Base-by-base conservation (phyloP, 2,888 invertebrate genomes). In the Cistogaster globosa region DNA sequence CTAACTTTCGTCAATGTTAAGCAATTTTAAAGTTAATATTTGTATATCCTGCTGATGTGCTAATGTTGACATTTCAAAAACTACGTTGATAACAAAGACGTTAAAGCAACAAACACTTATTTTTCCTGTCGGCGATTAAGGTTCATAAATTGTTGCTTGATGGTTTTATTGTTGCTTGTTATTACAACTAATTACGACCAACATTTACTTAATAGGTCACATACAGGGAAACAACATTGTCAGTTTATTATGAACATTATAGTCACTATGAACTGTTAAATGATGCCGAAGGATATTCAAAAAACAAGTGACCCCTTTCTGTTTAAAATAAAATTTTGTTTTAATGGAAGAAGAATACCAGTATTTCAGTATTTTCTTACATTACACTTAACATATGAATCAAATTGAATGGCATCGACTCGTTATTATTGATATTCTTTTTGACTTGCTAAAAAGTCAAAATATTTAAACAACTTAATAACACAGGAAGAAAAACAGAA, bases 181-280 rank as follows among this genome's bases (percentile, higher is more conserved):
- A 85, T 85, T 82, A 67, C 78, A 85, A 75, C 82, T 71, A 85
- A 85, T 85, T 85, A 75, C 69, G 57, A 69, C 42, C 22, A 18
- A 58, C 68, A 68, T 84, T 85, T 51, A 75, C 48, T 71, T 84
- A 75, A 80, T 80, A 53, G 60, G 32, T 38, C 45, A 51, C 62
- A 22, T 79, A 82, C 55, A 71, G 48, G 18, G 55, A n/a, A 57
- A 60, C 42, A 58, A 51, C 65, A 77, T 65, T 77, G 62, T 58
- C 12, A 58, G 57, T 63, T 58, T 65, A 85, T 75, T 69, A 75
- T 62, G 57, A 74, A 76, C 72, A 86, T 88, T 86, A 88, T 89
- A 89, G 89, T 88, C 81, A 86, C 87, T 87, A 89, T 86, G 88
- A 90, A 89, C 89, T 89, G 89, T 87, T 90, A 89, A 91, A 88